These are phyloP conservation scores for Periophthalmus modestus DNA, from an alignment of 2,113 vertebrate genomes.

Conservation along the genomic window DNA sequence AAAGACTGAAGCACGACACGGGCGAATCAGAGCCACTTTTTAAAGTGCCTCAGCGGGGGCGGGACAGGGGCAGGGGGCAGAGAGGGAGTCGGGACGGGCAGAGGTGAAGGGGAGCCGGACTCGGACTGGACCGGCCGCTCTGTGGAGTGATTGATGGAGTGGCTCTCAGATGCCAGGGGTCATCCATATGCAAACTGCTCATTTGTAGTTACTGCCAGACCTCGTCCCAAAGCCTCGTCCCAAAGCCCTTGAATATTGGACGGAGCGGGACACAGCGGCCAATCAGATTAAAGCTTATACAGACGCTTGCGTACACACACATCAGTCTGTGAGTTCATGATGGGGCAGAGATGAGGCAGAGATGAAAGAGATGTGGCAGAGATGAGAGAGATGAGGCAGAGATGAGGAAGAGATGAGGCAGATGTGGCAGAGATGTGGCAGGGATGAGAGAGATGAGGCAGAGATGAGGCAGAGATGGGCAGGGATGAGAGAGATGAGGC, in stretches of 20 bases:
- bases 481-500: no score
- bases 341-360: no score
- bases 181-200: constrained; percentile 74
- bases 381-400: no score
- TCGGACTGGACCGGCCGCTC: no score
- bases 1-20: constrained; percentile 24
- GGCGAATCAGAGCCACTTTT: constrained; percentile 17
- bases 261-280: constrained; percentile 49
- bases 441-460: no score
- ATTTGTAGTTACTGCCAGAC: constrained; percentile 70
- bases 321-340: no score
- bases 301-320: constrained; percentile 39
- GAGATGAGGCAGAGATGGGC: no score
- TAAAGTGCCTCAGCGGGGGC: constrained; percentile 26
- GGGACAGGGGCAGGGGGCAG: constrained; percentile 11
- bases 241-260: constrained; percentile 54
- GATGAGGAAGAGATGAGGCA: no score
- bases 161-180: constrained; percentile 58
- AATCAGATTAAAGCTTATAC: constrained; percentile 30
- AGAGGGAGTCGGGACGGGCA: constrained; percentile 1
- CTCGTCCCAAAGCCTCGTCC: no score
- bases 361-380: no score
- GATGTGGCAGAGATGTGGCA: no score
- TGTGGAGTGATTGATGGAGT: constrained; percentile 71
- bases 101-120: constrained; percentile 15